Evolutionary conservation across 2,888 invertebrate genomes (phyloP).

Genomic region (Oscheius sp.): DNA sequence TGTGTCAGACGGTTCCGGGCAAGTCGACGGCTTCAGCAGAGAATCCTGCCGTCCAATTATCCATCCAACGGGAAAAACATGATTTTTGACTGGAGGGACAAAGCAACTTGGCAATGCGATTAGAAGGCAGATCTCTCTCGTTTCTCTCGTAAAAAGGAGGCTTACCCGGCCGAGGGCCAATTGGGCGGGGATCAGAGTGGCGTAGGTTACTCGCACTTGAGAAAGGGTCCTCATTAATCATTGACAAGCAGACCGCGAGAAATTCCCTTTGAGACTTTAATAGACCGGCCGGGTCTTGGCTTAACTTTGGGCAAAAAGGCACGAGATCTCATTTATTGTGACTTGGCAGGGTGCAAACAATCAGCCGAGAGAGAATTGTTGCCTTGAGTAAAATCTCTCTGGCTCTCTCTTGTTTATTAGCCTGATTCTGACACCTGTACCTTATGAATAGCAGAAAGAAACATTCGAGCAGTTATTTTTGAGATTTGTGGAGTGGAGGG

Average conservation of each 20-base stretch:
- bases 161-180: conserved; percentile 5
- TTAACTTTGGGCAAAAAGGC: not conserved
- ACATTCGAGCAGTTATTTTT: too few species aligned
- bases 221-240: conserved; percentile 31
- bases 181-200: conserved; percentile 2
- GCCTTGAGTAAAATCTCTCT: not conserved
- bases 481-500: too few species aligned
- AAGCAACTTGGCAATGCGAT: conserved; percentile 1
- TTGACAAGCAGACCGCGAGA: conserved; percentile 21
- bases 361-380: not conserved
- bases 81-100: not conserved
- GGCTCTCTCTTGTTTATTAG: too few species aligned
- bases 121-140: not conserved
- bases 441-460: too few species aligned
- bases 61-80: conserved; percentile 8
- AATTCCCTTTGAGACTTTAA: conserved; percentile 26
- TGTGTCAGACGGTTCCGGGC: too few species aligned
- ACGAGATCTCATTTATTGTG: conserved; percentile 1
- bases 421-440: too few species aligned
- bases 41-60: not conserved
- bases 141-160: not conserved
- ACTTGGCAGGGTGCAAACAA: too few species aligned
- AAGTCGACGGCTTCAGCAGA: not conserved
- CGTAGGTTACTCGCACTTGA: conserved; percentile 24
- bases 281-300: conserved; percentile 3